These are phyloP conservation scores for Marisa cornuarietis DNA, from an alignment of 1,140 invertebrate genomes.

Conservation along the genomic window DNA sequence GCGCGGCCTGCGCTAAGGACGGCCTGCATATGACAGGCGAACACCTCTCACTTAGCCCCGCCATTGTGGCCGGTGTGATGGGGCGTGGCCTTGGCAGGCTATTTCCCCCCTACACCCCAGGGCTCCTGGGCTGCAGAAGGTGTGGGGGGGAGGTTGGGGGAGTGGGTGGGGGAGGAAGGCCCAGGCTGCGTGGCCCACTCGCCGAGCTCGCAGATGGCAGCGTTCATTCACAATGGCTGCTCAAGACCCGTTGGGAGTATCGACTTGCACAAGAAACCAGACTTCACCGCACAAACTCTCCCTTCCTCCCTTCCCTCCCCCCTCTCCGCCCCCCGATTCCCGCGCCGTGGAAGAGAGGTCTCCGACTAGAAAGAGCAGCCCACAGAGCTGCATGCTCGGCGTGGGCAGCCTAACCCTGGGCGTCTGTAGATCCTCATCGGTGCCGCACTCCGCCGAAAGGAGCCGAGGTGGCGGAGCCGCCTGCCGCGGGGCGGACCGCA, in stretches of 20 bases:
- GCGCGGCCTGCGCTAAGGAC: too few relatives aligned
- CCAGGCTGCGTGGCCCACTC: too few relatives aligned
- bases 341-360: too few relatives aligned
- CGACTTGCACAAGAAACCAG: neutral
- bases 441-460: too few relatives aligned
- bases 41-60: neutral
- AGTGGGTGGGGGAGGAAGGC: neutral
- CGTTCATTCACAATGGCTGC: neutral
- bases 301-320: neutral
- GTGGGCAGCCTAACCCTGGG: too few relatives aligned
- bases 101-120: slow-evolving; percentile 22
- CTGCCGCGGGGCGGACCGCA: too few relatives aligned
- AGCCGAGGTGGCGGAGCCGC: too few relatives aligned
- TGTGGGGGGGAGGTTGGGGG: neutral
- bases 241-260: slow-evolving; percentile 1
- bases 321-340: too few relatives aligned
- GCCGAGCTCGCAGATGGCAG: neutral
- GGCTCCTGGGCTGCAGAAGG: neutral
- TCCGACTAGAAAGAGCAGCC: too few relatives aligned
- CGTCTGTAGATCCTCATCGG: too few relatives aligned
- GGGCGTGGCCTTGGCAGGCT: slow-evolving; percentile 25
- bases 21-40: slow-evolving; percentile 20
- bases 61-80: slow-evolving; percentile 11
- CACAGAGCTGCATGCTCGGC: too few relatives aligned
- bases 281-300: neutral